Conservation (phyloP, 2,888 invertebrate species). For the Rotaria socialis region DNA sequence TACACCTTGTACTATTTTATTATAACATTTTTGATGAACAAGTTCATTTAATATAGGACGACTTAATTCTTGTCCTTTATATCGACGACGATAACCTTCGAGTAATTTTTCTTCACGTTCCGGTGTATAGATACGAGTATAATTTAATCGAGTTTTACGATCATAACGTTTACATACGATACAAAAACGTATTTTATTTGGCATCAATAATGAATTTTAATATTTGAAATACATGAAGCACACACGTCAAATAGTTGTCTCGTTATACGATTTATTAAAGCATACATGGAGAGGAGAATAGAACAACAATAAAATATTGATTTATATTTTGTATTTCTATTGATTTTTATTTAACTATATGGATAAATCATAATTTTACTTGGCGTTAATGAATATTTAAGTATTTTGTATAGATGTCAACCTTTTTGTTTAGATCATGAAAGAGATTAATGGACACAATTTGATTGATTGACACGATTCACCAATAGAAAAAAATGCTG, state of each 20-base stretch:
- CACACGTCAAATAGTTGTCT: neutral
- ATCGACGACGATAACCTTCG: neutral
- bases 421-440: neutral
- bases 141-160: neutral
- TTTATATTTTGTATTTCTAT: neutral
- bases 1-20: neutral
- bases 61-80: neutral
- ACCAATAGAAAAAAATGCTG: neutral
- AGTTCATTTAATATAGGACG: neutral
- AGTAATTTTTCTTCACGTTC: neutral
- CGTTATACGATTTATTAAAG: neutral
- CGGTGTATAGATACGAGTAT: neutral
- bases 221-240: neutral
- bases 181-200: neutral
- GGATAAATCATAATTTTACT: neutral
- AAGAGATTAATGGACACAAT: neutral
- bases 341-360: neutral
- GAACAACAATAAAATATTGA: neutral
- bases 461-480: neutral
- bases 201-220: neutral
- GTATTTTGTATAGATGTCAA: neutral
- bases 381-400: neutral
- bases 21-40: neutral
- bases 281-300: neutral
- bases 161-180: neutral